Evolutionary conservation across 2,888 invertebrate species (phyloP).

Genomic region (Polylopha cassiicola): DNA sequence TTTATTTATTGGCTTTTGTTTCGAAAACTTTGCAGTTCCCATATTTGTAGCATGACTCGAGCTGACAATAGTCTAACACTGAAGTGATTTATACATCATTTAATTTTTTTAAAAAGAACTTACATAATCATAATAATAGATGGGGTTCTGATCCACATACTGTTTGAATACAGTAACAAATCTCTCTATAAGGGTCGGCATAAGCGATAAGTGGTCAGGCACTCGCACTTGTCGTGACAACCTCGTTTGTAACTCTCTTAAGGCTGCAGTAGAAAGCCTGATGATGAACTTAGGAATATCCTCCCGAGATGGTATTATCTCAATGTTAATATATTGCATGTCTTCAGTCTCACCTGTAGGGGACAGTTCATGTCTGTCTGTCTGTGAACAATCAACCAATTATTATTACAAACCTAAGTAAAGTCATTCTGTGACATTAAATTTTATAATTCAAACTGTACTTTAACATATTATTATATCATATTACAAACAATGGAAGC

Average conservation of each 20-base stretch:
- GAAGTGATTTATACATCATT: too few relatives aligned
- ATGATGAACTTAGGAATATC: slow-evolving; percentile 80
- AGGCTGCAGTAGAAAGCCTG: slow-evolving; percentile 86
- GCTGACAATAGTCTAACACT: too few relatives aligned
- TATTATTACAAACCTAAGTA: neutral
- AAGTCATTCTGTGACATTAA: too few relatives aligned
- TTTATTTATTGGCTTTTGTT: too few relatives aligned
- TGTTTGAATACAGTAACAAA: slow-evolving; percentile 90
- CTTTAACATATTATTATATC: too few relatives aligned
- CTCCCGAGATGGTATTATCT: slow-evolving; percentile 81
- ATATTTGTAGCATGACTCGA: too few relatives aligned
- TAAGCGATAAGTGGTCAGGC: slow-evolving; percentile 59
- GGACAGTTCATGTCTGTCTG: slow-evolving; percentile 83
- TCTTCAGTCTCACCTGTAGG: slow-evolving; percentile 82
- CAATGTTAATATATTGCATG: slow-evolving; percentile 88
- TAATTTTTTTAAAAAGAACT: slow-evolving; percentile 21
- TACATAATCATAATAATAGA: slow-evolving; percentile 77
- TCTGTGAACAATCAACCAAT: slow-evolving; percentile 14
- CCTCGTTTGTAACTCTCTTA: slow-evolving; percentile 81
- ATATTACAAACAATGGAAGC: too few relatives aligned
- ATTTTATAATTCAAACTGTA: too few relatives aligned
- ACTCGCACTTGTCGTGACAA: slow-evolving; percentile 48
- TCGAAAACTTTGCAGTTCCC: too few relatives aligned
- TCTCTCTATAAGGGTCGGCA: slow-evolving; percentile 87
- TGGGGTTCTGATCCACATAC: slow-evolving; percentile 83